Evolutionary conservation across 2,888 invertebrate genomes (phyloP), one percentile per base, ranked within the genome.

Genomic region (Siphonodentalium dalli): DNA sequence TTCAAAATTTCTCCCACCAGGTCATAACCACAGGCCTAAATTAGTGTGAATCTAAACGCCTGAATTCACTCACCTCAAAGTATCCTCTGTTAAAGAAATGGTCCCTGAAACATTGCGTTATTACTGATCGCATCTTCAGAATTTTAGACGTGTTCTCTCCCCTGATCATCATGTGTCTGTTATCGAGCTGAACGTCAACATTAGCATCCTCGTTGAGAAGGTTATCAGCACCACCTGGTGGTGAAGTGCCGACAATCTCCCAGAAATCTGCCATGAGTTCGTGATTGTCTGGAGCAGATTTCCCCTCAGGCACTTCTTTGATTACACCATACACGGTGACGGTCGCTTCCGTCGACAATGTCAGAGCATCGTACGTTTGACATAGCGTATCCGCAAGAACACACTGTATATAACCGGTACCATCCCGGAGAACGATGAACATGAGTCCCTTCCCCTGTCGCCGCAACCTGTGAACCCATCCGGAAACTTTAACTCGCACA

Each of bases 71-170:
- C 33, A 77, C 78, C 84, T 99, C 98, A 63, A 87, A 89, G 81
- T 96, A 98, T 37, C 90, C 90, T 20, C 89, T 85, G 56, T 87
- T 85, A 52, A 86, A 86, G 83, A 91, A 99, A 83, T 99, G 97
- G 18, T 84, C 83, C 33, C 86, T 74, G 72, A 86, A 85, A 42
- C 83, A 82, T 51, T 83, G 80, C 63, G 78, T 83, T 18, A 84
- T 75, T 0, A 90, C 89, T 0, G 96, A 93, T 47, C 98, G 87
- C 84, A 97, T 91, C 49, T 90, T 88, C 28, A 99, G 83, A 43
- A 98, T 90, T 77, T 92, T 91, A 0, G 96, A 91, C 8, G 96
- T 94, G 83, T 96, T 98, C 87, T 99, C 99, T 26, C 99, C 99
- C 34, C 99, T 88, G 69, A 99, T 92, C 90, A 98, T 92, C 72